These are phyloP conservation scores for Pedicia rivosa DNA, from an alignment of 2,888 invertebrate genomes.

Conservation along the genomic window DNA sequence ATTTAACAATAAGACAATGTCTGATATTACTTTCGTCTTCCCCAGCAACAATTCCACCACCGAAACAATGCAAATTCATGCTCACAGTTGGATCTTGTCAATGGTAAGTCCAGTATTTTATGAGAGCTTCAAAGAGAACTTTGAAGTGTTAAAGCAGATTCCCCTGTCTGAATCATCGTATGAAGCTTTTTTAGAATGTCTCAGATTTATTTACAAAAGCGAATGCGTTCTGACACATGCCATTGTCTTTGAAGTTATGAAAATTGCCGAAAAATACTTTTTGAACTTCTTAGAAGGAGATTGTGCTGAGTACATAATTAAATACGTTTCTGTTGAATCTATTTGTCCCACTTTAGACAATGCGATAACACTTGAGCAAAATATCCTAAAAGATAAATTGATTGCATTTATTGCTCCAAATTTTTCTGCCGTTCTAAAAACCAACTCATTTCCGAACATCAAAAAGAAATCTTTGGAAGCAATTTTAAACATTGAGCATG, in stretches of 20 bases:
- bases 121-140: neutral
- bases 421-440: neutral
- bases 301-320: neutral
- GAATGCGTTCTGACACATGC: neutral
- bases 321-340: too few relatives aligned
- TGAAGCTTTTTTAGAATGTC: neutral
- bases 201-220: neutral
- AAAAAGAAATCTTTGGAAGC: neutral
- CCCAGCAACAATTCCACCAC: too few relatives aligned
- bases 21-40: too few relatives aligned
- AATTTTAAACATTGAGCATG: neutral
- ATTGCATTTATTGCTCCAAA: too few relatives aligned
- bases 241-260: neutral
- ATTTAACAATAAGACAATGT: too few relatives aligned
- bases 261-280: neutral
- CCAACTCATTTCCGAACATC: neutral
- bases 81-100: too few relatives aligned
- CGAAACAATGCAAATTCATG: too few relatives aligned
- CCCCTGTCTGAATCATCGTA: neutral
- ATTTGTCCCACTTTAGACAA: too few relatives aligned
- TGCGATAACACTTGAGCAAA: too few relatives aligned
- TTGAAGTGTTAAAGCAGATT: neutral
- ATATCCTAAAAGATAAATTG: too few relatives aligned
- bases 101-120: too few relatives aligned
- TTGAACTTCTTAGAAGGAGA: neutral